These are phyloP conservation scores for Coreoperca whiteheadi DNA, from an alignment of 2,113 vertebrate genomes.

Conservation along the genomic window DNA sequence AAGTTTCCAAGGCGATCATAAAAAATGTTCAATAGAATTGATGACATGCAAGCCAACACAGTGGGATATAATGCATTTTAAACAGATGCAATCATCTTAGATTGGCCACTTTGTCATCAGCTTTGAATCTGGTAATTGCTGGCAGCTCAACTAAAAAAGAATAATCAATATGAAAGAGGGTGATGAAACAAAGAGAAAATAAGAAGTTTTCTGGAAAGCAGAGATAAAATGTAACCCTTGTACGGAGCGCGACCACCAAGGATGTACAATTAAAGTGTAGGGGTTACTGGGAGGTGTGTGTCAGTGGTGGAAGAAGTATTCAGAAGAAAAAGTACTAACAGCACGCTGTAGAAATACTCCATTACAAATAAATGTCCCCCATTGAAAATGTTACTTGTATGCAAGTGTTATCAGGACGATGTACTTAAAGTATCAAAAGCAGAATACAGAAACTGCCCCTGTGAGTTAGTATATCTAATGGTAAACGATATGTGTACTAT, in stretches of 20 bases:
- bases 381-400: too few relatives aligned
- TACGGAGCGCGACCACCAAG: background rate
- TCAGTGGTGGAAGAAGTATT: too few relatives aligned
- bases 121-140: slow-evolving; percentile 77
- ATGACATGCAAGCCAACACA: slow-evolving; percentile 75
- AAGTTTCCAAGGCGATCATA: slow-evolving; percentile 70
- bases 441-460: background rate
- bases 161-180: slow-evolving; percentile 74
- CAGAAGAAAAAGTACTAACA: too few relatives aligned
- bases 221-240: slow-evolving; percentile 42
- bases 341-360: too few relatives aligned
- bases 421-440: too few relatives aligned
- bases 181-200: slow-evolving; percentile 67
- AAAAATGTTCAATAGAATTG: slow-evolving; percentile 77
- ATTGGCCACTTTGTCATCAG: slow-evolving; percentile 81
- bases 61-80: slow-evolving; percentile 80
- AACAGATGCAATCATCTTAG: slow-evolving; percentile 80
- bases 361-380: too few relatives aligned
- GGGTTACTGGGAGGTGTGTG: background rate
- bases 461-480: background rate
- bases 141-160: slow-evolving; percentile 74
- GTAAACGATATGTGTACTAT: background rate
- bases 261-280: background rate
- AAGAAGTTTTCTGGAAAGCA: slow-evolving; percentile 39
- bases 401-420: too few relatives aligned